Base-by-base conservation (phyloP, 2,113 vertebrate genomes). In the Struthidea cinerea region DNA sequence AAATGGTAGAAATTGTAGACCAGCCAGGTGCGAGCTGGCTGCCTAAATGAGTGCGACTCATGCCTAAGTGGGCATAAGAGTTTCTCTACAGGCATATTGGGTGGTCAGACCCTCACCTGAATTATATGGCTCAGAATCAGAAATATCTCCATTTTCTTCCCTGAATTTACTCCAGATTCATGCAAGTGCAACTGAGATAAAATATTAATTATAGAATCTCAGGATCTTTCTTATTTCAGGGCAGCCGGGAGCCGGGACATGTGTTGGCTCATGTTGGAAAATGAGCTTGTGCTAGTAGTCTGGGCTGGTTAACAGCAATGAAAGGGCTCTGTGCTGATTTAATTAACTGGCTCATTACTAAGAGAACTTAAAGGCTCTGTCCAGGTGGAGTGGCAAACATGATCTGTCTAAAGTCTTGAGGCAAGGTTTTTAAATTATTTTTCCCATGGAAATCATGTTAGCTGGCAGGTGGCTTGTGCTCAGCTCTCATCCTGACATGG, bases 161-260 rank as follows among this genome's bases (percentile, higher is more conserved):
- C 30, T 80, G 71, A 90, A 94, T 91, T 91, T 77, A 59, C 67
- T 91, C 70, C 79, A 96, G 84, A 59, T 86, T 88, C 12, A 7
- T 55, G 30, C 24, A 70, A 63, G 64, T 84, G 75, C 88, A 88
- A 74, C 79, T 90, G 85, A 84, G 76, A 89, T 84, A 84, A 95
- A 92, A 86, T 86, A 56, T 93, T 85, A 79, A 77, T 39, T 70
- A 3, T 22, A 47, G 42, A 42, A 32, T 80, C 13, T 37, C 74
- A 64, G 18, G 33, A 17, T 61, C 27, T 67, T 63, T 84, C 23
- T 80, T 69, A 13, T 88, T 63, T 39, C 14, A 8, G 44, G 77
- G 35, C 30, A 52, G 19, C 13, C 49, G 32, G 33, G 7, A 83
- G 42, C 67, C 2, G 3, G 84, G 61, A 26, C 55, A 37, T 19